A percentile compares a stretch with the other conserved stretches of the same genome.
These are phyloP conservation scores for Podargus strigoides DNA, from an alignment of 2,797 vertebrate species.

Conservation along the genomic window DNA sequence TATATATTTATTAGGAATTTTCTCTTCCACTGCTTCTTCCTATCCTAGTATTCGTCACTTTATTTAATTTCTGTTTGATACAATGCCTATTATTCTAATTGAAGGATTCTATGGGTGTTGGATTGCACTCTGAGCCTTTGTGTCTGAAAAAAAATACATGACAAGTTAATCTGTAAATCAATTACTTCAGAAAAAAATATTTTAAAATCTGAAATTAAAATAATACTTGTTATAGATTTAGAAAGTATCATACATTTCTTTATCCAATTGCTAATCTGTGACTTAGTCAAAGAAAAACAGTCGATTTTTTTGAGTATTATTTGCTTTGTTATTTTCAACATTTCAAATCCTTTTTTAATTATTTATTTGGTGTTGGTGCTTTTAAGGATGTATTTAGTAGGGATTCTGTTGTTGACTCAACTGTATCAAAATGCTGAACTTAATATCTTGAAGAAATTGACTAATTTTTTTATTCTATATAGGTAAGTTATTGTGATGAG, in stretches of 20 bases:
- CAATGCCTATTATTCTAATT: constrained; percentile 4
- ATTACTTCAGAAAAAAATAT: neutral
- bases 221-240: neutral
- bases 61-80: constrained; percentile 35
- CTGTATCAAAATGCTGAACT: neutral
- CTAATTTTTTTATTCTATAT: neutral
- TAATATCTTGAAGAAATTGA: too few species aligned
- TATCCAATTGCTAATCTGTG: neutral
- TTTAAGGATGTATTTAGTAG: neutral
- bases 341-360: neutral
- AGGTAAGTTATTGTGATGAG: neutral
- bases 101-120: neutral
- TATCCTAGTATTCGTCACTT: constrained; percentile 30
- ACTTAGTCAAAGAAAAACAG: neutral
- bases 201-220: neutral
- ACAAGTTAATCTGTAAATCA: neutral
- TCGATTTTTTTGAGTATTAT: neutral
- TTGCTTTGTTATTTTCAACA: neutral
- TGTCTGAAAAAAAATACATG: neutral
- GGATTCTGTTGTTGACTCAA: neutral
- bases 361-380: rapidly evolving
- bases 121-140: neutral
- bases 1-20: constrained; percentile 14
- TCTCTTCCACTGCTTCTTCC: neutral
- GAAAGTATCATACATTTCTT: neutral